These are phyloP conservation scores for Lasioglossum vierecki DNA, from an alignment of 2,888 invertebrate species.

Conservation along the genomic window DNA sequence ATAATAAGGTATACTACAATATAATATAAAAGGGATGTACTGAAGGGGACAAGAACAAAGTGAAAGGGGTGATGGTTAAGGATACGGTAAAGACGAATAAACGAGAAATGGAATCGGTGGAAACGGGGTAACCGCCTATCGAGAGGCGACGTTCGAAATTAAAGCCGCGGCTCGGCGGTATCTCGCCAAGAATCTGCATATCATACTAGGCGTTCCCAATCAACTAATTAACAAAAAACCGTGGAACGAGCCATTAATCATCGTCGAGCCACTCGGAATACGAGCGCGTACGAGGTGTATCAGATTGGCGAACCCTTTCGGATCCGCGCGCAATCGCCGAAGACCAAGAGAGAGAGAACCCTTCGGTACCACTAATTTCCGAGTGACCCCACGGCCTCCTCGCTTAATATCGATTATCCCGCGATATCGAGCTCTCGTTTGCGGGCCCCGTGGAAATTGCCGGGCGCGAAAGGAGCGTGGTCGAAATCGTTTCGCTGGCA, in stretches of 20 bases:
- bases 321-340: constrained; percentile 69
- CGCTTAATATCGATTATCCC: constrained; percentile 50
- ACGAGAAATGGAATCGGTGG: constrained; percentile 49
- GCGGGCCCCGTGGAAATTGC: constrained; percentile 25
- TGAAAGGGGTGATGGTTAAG: too few relatives aligned
- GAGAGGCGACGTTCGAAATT: constrained; percentile 72
- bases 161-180: constrained; percentile 74
- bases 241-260: constrained; percentile 81
- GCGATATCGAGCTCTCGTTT: constrained; percentile 22
- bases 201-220: constrained; percentile 83
- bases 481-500: neutral
- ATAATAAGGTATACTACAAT: too few relatives aligned
- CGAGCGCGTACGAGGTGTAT: constrained; percentile 77
- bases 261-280: constrained; percentile 74
- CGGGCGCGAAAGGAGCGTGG: neutral
- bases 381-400: constrained; percentile 67
- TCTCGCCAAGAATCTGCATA: constrained; percentile 82
- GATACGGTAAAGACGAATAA: neutral
- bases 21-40: neutral
- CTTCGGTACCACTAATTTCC: constrained; percentile 71
- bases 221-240: constrained; percentile 83
- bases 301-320: constrained; percentile 82
- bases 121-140: constrained; percentile 69
- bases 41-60: neutral
- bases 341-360: constrained; percentile 54